Evolutionary conservation across 2,888 invertebrate species (phyloP), one percentile per base, ranked within the genome.

Genomic region (Tiphia femorata): DNA sequence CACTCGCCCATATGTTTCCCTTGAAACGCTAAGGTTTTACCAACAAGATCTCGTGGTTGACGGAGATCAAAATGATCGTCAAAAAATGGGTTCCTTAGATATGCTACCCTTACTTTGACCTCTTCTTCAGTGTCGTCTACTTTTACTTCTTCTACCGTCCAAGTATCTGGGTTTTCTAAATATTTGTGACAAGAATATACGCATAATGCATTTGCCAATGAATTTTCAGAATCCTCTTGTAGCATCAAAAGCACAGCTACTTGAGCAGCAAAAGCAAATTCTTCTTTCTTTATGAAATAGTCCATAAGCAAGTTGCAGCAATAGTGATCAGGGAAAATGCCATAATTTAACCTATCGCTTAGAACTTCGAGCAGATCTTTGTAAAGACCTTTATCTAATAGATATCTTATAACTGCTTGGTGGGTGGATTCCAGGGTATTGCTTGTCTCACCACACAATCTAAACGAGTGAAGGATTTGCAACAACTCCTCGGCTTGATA

Each of bases 11-110:
- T 75, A 54, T 78, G 73, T 68, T 86, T 85, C 2, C 89, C 88
- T 57, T 90, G 87, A 84, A 88, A 87, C 27, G 86, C 86, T 44
- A 97, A 84, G 1, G 95, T 93, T 86, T 97, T 97, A 0, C 97
- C 97, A 43, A 93, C 86, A 33, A 95, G 84, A 75, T 89, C 87
- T 20, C 87, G 81, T 4, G 91, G 88, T 66, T 94, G 90, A 56
- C 84, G 87, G 16, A 97, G 86, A 84, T 96, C 96, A 85, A 96
- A 95, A 82, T 97, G 96, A 76, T 94, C 92, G 85, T 97, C 97
- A 84, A 92, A 91, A 79, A 87, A 94, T 0, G 91, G 90, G 79
- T 96, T 95, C 72, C 92, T 87, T 30, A 98, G 76, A 79, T 87
- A 97, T 54, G 87, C 87, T 0, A 97, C 90, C 67, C 96, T 87